Evolutionary conservation across 2,797 vertebrate species (phyloP).

Genomic region (Rhynchonycteris naso): DNA sequence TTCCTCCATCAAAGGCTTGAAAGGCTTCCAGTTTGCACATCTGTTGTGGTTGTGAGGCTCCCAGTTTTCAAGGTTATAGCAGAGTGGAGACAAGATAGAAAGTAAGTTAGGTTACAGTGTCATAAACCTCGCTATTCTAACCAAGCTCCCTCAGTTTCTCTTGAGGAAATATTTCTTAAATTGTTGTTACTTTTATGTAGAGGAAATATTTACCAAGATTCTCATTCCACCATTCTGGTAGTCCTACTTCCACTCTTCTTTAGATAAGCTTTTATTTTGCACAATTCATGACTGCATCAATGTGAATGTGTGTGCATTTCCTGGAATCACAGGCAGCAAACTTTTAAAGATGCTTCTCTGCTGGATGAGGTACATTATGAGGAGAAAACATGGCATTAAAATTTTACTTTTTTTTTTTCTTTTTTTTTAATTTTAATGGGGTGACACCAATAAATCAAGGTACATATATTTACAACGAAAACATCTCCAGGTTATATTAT

Average conservation of each 20-base stretch:
- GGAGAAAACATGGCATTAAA: not conserved
- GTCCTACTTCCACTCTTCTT: not conserved
- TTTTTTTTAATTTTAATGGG: too few species aligned
- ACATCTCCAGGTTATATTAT: too few species aligned
- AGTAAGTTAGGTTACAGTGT: not conserved
- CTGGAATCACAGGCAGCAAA: not conserved
- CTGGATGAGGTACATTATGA: not conserved
- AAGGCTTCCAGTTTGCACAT: not conserved
- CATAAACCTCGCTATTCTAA: not conserved
- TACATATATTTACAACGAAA: too few species aligned
- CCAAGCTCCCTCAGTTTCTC: not conserved
- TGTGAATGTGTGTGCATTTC: not conserved
- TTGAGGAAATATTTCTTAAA: not conserved
- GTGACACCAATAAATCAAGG: too few species aligned
- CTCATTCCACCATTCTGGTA: not conserved
- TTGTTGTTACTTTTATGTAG: not conserved
- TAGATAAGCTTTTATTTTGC: not conserved
- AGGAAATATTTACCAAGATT: not conserved
- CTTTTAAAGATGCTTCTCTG: not conserved
- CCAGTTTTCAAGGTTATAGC: not conserved
- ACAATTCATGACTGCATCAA: not conserved
- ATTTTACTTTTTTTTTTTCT: not conserved
- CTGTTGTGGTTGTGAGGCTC: not conserved
- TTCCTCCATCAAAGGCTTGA: not conserved
- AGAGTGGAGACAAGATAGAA: not conserved